phyloP scores from a whole-genome alignment of 2,888 invertebrate species.

The Dolichopus griseipennis region DNA sequence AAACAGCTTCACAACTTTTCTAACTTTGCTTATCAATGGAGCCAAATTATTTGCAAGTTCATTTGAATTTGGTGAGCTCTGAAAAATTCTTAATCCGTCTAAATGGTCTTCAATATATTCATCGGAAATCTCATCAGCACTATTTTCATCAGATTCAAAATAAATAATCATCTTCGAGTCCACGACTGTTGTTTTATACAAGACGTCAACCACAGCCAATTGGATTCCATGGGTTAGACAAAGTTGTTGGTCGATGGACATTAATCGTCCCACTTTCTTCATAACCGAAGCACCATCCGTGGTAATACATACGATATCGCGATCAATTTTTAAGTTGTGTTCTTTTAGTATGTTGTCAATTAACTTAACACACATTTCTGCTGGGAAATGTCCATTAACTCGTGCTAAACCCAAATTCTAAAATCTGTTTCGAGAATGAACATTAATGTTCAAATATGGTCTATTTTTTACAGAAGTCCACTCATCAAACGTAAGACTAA shows the following conservation, averaged over 20 bases:
- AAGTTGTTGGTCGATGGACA: no score
- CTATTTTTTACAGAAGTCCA: background rate
- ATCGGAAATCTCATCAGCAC: no score
- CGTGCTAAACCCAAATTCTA: background rate
- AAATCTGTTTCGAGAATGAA: background rate
- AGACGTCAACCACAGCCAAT: no score
- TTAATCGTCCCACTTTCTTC: background rate
- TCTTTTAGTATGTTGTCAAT: background rate
- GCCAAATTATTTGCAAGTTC: no score
- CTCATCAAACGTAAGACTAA: constrained; percentile 7
- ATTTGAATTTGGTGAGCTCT: no score
- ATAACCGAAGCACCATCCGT: background rate
- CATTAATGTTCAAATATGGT: background rate
- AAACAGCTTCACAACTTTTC: no score
- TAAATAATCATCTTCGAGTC: no score
- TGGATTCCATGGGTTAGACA: no score
- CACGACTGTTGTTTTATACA: no score
- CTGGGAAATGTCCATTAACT: background rate
- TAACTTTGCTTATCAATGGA: constrained; percentile 1
- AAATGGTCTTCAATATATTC: no score
- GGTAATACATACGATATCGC: background rate
- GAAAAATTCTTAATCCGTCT: no score
- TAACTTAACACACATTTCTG: background rate
- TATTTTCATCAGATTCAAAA: no score
- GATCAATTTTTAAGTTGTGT: background rate